Percentiles rank a stretch among this genome's conserved stretches.
Conservation (phyloP, 2,888 invertebrate genomes). For the Polylopha cassiicola region DNA sequence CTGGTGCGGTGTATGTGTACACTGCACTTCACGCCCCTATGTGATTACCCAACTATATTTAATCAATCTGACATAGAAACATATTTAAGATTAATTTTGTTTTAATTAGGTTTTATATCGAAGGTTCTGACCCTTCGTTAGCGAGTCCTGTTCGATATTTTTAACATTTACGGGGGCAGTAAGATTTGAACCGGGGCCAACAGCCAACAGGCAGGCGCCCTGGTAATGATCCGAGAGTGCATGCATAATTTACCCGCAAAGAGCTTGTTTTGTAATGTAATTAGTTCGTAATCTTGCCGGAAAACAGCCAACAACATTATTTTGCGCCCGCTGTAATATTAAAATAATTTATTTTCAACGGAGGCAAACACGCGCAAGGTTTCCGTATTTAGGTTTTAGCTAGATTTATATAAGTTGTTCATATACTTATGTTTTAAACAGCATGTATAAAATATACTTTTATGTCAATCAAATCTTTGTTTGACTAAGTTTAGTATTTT, state of each 20-base stretch:
- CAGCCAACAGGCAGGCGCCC: slow-evolving; percentile 36
- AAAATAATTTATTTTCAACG: slow-evolving; percentile 68
- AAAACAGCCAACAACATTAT: slow-evolving; percentile 69
- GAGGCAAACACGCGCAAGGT: slow-evolving; percentile 43
- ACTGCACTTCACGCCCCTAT: no score
- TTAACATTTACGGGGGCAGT: slow-evolving; percentile 44
- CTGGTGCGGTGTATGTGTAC: no score
- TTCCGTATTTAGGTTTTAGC: slow-evolving; percentile 38
- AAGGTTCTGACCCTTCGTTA: no score
- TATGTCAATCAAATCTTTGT: no score
- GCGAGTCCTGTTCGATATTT: slow-evolving; percentile 20
- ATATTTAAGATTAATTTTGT: no score
- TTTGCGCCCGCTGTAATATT: slow-evolving; percentile 66
- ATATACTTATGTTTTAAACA: no score
- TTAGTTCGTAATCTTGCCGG: slow-evolving; percentile 75
- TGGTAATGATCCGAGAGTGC: slow-evolving; percentile 75
- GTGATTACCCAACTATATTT: no score
- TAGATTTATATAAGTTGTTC: slow-evolving; percentile 30
- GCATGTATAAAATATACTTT: no score
- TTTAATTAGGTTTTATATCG: no score
- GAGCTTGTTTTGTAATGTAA: slow-evolving; percentile 75
- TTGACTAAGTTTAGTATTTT: no score
- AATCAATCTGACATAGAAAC: no score
- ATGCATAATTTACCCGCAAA: slow-evolving; percentile 75
- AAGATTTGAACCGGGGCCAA: slow-evolving; percentile 61